These are phyloP conservation scores for Elaphurus davidianus DNA, from an alignment of 2,113 vertebrate species.

Conservation along the genomic window DNA sequence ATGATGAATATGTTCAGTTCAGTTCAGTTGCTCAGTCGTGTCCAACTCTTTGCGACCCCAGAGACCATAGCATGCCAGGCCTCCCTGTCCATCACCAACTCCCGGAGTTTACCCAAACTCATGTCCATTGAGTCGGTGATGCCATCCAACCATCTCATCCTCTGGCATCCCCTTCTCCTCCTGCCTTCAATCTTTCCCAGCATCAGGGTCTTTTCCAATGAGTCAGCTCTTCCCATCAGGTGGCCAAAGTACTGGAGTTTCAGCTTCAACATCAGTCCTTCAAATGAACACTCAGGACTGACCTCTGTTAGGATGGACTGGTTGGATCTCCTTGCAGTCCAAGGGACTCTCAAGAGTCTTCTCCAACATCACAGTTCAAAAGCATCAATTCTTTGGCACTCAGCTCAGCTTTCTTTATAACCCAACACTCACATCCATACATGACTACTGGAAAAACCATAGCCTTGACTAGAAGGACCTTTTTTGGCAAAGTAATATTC, in stretches of 20 bases:
- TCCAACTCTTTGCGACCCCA: neutral
- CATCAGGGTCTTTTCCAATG: neutral
- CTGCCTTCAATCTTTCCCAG: neutral
- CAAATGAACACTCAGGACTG: neutral
- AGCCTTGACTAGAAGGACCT: neutral
- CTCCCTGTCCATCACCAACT: neutral
- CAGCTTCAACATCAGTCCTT: neutral
- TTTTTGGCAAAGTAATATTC: neutral
- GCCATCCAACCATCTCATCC: neutral
- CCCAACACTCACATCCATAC: neutral
- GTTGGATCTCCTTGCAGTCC: neutral
- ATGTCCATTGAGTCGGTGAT: neutral
- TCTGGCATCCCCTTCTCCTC: neutral
- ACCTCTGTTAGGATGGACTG: neutral
- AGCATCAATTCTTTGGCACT: neutral
- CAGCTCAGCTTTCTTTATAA: neutral
- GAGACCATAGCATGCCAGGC: neutral
- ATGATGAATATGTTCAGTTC: neutral
- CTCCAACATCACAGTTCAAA: neutral
- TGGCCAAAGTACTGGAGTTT: neutral
- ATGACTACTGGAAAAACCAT: neutral
- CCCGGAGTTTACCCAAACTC: neutral
- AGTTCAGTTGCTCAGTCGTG: accelerated
- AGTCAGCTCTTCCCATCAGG: neutral
- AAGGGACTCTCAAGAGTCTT: neutral